Base-by-base conservation (phyloP, 2,888 invertebrate species). In the Alcis repandata region DNA sequence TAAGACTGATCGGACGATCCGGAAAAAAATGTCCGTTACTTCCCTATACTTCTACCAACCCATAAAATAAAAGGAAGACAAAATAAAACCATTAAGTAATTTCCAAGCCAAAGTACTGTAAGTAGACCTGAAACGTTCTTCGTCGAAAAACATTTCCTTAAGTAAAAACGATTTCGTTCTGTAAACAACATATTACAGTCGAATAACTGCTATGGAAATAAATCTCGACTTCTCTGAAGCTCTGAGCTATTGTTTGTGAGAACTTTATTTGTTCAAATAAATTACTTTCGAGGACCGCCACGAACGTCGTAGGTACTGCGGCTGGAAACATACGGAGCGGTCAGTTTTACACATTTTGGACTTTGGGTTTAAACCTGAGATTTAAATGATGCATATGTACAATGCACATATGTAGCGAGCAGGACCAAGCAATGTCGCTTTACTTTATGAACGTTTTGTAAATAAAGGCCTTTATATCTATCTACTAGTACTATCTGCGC, bases 191-290 rank as follows among this genome's bases (percentile, higher is more conserved):
- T 63, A 63, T 33, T 52, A 59, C 41, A 53, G 46, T 51, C 57
- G 36, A 62, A 57, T 62, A 62, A 61, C 36, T 62, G 61, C 32
- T 49, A 49, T 20, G 22, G 43, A 40, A 59, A 59, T 59, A 64
- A 64, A 64, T 64, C 56, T 32, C 33, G 33, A 54, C 33, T 48
- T 60, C 19, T 40, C 51, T 9, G 45, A 53, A 58, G 41, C 11
- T 11, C 11, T 11, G 36, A 11, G 8, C 36, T 27, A 57, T 65
- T 65, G 56, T 65, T 65, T 58, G 46, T 52, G 33, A 48, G 63
- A 52, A 67, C 70, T 72, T 67, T 75, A 70, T 70, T 72, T 71
- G 67, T 69, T 68, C 72, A 67, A 71, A 72, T 72, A 72, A 73
- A 76, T 76, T 67, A 68, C 62, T 67, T 64, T 71, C 54, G 48